phyloP scores from a whole-genome alignment of 2,113 vertebrate genomes.

The Aphelocoma coerulescens region DNA sequence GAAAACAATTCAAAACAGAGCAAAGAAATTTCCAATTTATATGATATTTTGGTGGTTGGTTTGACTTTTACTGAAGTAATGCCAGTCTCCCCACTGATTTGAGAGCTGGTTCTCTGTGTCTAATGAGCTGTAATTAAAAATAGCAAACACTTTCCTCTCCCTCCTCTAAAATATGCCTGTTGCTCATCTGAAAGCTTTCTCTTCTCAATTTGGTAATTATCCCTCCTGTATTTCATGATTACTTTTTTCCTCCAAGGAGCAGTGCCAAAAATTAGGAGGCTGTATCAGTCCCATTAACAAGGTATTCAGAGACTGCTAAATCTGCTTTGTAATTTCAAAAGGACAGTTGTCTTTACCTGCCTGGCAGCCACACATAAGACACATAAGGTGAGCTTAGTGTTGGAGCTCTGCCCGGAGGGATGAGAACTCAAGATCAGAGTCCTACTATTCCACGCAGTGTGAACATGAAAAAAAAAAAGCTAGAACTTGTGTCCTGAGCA shows the following conservation, averaged over 20 bases:
- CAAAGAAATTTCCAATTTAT: not conserved
- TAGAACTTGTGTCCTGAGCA: not conserved
- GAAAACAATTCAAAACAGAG: constrained; percentile 9
- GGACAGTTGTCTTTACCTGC: not conserved
- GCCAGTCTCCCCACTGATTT: not conserved
- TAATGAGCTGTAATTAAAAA: constrained; percentile 35
- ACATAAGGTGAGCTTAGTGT: not conserved
- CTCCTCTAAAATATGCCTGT: not conserved
- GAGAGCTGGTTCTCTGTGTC: not conserved
- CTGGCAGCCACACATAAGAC: not conserved
- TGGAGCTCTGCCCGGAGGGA: not conserved
- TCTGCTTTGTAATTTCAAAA: not conserved
- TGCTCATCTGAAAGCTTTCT: not conserved
- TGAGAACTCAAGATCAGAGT: not conserved
- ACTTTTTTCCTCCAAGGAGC: not conserved
- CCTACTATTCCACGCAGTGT: not conserved
- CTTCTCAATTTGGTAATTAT: constrained; percentile 28
- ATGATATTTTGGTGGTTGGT: not conserved
- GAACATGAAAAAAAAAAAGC: not conserved
- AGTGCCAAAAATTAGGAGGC: not conserved
- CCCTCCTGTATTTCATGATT: not conserved
- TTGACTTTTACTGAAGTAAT: constrained; percentile 12
- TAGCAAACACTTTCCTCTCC: not conserved
- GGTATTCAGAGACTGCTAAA: not conserved
- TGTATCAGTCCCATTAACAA: not conserved